Base-by-base conservation (phyloP, 2,797 vertebrate genomes). In the Hydrophis major region DNA sequence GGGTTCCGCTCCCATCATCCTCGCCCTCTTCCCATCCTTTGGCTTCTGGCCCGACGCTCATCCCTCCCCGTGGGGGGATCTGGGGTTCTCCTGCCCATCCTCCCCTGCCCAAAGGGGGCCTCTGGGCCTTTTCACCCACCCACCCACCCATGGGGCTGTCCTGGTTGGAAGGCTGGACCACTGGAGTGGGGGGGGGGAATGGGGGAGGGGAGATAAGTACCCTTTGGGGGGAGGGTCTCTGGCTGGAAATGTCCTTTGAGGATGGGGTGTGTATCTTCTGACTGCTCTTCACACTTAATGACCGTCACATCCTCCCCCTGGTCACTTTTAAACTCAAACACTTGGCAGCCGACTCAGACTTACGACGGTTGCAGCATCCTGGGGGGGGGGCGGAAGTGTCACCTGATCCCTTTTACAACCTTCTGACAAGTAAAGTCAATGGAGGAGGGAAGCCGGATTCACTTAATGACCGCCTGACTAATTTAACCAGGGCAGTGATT, bases 121-220 rank as follows among this genome's bases (percentile, higher is more conserved):
- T n/a, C 3, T 69, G 28, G 28, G 63, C 63, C 63, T 69, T 74
- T 74, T 18, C 66, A 6, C 11, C 27, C 22, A 60, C 18, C 18
- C 18, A 59, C 53, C 57, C 57, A 18, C 60, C 25, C 28, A 32
- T 32, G 66, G 1, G 13, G n/a, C 66, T 32, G 66, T 32, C n/a
- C 13, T 16, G 13, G 28, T n/a, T 69, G 63, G 61, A 28, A 66
- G 25, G 47, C 47, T 18, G 27, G 86, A 53, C 2, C 5, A 7
- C 47, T 50, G 6, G 50, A 11, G 6, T 13, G 53, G 7, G 42
- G 59, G 4, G 4, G 0, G 63, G n/a, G n/a, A 2, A 0, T 27
- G 25, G 1, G 10, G 6, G 37, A 37, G 2, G 37, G 37, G 37
- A 37, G 50, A 27, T 27, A 20, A 28, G 14, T 37, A 20, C 32